Conservation (phyloP, 1,140 invertebrate species). For the Leptinotarsa lineolata region DNA sequence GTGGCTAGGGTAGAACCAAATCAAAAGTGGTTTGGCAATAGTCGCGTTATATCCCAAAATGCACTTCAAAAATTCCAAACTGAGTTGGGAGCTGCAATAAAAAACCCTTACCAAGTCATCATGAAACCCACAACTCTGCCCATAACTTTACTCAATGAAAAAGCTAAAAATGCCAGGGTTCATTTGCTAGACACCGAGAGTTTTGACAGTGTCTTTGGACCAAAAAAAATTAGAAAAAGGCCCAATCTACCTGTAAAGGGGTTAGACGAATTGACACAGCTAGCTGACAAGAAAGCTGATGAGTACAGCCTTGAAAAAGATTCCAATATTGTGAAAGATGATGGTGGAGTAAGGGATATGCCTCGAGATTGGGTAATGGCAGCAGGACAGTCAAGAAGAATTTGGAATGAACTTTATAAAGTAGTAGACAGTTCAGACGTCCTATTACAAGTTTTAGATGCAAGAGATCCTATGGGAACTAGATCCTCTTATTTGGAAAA, state of each 20-base stretch:
- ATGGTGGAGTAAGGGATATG: constrained; percentile 75
- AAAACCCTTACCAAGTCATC: constrained; percentile 96
- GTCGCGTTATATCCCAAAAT: constrained; percentile 88
- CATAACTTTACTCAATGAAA: constrained; percentile 92
- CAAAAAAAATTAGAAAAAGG: constrained; percentile 89
- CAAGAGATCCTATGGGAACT: constrained; percentile 93
- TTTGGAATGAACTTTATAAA: constrained; percentile 99
- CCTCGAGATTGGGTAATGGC: constrained; percentile 85
- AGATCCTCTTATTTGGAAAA: constrained; percentile 91
- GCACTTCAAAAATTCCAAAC: constrained; percentile 97
- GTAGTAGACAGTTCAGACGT: constrained; percentile 99
- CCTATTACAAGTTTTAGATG: constrained; percentile 90
- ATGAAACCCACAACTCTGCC: constrained; percentile 96
- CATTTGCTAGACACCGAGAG: constrained; percentile 95
- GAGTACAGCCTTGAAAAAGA: constrained; percentile 83
- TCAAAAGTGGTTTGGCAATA: constrained; percentile 97
- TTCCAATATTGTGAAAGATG: constrained; percentile 79
- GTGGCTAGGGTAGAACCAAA: constrained; percentile 94
- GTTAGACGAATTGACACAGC: constrained; percentile 71
- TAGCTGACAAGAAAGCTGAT: constrained; percentile 70
- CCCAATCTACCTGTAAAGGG: constrained; percentile 81
- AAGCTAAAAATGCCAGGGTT: constrained; percentile 85
- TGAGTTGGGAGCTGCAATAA: constrained; percentile 90
- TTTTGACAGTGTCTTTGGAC: constrained; percentile 93
- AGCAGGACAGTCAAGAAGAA: constrained; percentile 93